Base-by-base conservation (phyloP, 2,888 invertebrate genomes). In the Horisme vitalbata region DNA sequence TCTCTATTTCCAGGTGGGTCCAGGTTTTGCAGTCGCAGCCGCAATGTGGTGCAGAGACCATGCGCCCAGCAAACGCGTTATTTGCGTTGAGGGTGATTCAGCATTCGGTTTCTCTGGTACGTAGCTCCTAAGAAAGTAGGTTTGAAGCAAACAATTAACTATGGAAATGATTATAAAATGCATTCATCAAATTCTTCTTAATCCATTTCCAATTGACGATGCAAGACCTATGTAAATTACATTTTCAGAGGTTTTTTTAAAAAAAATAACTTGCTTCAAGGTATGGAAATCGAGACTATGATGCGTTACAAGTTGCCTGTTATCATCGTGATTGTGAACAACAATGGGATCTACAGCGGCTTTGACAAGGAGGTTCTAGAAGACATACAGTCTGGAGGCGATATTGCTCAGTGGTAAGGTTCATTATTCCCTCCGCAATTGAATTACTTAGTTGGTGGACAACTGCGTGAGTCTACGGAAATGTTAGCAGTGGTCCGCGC, bases 211-310 rank as follows among this genome's bases (percentile, higher is more conserved):
- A n/a, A n/a, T n/a, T n/a, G n/a, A n/a, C n/a, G n/a, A n/a, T n/a
- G n/a, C n/a, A n/a, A n/a, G n/a, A n/a, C n/a, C n/a, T n/a, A n/a
- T n/a, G n/a, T n/a, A n/a, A n/a, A n/a, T n/a, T n/a, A n/a, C n/a
- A n/a, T n/a, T n/a, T n/a, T n/a, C n/a, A n/a, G n/a, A n/a, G n/a
- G n/a, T n/a, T n/a, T n/a, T n/a, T n/a, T n/a, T n/a, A n/a, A n/a
- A n/a, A n/a, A n/a, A n/a, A n/a, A n/a, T n/a, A n/a, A n/a, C n/a
- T n/a, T n/a, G n/a, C 11, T 93, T 37, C 86, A 92, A 75, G 96
- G 94, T 35, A 98, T 99, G 98, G 99, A 99, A 90, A 91, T 99
- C 14, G 99, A 99, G 87, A 99, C 99, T 0, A 96, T 98, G 93
- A 94, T 95, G 71, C 95, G 98, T 49, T 98, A 99, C 82, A 95